Percentiles rank a stretch among this genome's conserved stretches.
phyloP scores from a whole-genome alignment of 2,888 invertebrate genomes.

The Unio delphinus region DNA sequence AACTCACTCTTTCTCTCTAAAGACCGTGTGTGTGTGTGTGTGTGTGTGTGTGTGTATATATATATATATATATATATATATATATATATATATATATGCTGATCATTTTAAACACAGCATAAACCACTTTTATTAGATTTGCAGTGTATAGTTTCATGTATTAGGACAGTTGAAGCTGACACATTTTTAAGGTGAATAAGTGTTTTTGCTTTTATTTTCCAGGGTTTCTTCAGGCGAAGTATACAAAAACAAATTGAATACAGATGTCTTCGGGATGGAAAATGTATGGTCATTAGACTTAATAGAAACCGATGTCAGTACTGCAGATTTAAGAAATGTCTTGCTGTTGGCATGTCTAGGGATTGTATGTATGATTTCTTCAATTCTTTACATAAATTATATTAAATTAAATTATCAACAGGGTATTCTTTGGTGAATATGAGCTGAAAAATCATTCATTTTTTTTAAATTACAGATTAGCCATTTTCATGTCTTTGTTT shows the following conservation, averaged over 20 bases:
- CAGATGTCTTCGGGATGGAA: constrained; percentile 69
- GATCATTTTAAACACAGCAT: too few species aligned
- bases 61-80: too few species aligned
- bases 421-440: neutral
- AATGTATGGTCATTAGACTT: constrained; percentile 69
- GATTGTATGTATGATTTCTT: constrained; percentile 59
- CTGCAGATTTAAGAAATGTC: constrained; percentile 71
- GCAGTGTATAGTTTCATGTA: too few species aligned
- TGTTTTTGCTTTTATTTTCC: constrained; percentile 7
- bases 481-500: too few species aligned
- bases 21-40: too few species aligned
- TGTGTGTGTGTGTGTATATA: too few species aligned
- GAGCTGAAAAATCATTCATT: neutral
- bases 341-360: constrained; percentile 70
- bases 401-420: neutral
- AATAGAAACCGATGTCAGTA: constrained; percentile 71
- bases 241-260: constrained; percentile 71
- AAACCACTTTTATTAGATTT: too few species aligned
- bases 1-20: too few species aligned
- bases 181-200: too few species aligned
- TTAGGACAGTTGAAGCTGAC: too few species aligned
- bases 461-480: neutral
- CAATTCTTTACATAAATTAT: neutral
- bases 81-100: too few species aligned
- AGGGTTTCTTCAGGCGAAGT: constrained; percentile 71